Evolutionary conservation across 2,113 vertebrate genomes (phyloP).

Genomic region (Aegithalos caudatus): DNA sequence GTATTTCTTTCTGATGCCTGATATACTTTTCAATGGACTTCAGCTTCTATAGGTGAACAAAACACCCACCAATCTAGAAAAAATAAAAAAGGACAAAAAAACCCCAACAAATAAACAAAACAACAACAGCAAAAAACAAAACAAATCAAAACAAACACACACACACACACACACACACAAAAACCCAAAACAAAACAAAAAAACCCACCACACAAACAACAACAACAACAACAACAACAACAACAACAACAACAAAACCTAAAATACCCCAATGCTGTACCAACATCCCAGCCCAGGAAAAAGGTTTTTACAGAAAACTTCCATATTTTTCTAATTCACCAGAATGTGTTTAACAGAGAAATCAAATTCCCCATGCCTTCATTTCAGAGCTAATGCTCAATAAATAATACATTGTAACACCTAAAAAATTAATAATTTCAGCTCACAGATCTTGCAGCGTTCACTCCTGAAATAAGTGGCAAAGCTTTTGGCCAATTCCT

Average conservation of each 20-base stretch:
- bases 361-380: neutral
- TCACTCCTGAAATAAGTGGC: neutral
- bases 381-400: neutral
- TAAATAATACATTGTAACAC: neutral
- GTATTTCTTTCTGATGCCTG: neutral
- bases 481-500: neutral
- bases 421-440: slow-evolving; percentile 13
- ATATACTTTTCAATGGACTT: neutral
- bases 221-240: neutral
- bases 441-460: neutral
- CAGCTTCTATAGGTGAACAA: neutral
- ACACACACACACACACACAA: too few species aligned
- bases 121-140: neutral
- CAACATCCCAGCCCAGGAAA: neutral
- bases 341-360: neutral
- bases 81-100: neutral
- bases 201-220: neutral
- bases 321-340: neutral
- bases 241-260: neutral
- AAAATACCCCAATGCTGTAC: neutral
- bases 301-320: neutral
- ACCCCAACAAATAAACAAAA: neutral
- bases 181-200: too few species aligned
- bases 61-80: accelerated
- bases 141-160: too few species aligned